These are phyloP conservation scores for Calameuta idolon DNA, from an alignment of 2,888 invertebrate genomes.

Conservation along the genomic window DNA sequence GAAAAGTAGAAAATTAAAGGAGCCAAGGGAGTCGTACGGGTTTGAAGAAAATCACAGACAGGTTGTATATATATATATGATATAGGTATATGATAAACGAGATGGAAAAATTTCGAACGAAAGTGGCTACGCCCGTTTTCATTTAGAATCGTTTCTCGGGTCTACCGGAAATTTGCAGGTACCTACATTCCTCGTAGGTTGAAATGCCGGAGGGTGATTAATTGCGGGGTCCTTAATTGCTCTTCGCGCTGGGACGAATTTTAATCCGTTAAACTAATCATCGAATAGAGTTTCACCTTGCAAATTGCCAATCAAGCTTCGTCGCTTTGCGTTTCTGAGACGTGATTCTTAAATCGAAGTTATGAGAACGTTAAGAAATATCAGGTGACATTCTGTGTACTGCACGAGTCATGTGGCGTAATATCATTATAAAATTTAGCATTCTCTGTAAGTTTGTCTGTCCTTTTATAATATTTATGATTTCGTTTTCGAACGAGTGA, in stretches of 20 bases:
- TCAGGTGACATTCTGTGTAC: background rate
- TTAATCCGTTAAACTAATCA: slow-evolving; percentile 6
- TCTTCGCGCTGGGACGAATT: slow-evolving; percentile 12
- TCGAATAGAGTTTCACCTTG: background rate
- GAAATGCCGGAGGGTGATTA: slow-evolving; percentile 29
- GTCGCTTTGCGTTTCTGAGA: background rate
- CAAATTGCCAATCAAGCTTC: background rate
- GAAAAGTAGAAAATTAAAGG: background rate
- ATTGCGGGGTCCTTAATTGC: slow-evolving; percentile 39
- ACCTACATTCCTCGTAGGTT: slow-evolving; percentile 56
- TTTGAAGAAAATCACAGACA: background rate
- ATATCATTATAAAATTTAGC: background rate
- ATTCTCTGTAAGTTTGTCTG: background rate
- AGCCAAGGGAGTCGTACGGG: background rate
- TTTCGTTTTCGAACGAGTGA: background rate
- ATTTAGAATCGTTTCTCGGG: slow-evolving; percentile 13
- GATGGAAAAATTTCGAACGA: slow-evolving; percentile 25
- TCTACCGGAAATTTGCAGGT: slow-evolving; percentile 62
- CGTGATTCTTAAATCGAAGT: background rate
- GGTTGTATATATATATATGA: background rate
- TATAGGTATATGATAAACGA: slow-evolving; percentile 1
- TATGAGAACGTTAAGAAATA: background rate
- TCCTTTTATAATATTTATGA: background rate
- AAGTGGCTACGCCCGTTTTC: slow-evolving; percentile 10
- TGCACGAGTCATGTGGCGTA: slow-evolving; percentile 1